Conservation (phyloP, 2,113 vertebrate genomes). For the Rhodinocichla rosea region DNA sequence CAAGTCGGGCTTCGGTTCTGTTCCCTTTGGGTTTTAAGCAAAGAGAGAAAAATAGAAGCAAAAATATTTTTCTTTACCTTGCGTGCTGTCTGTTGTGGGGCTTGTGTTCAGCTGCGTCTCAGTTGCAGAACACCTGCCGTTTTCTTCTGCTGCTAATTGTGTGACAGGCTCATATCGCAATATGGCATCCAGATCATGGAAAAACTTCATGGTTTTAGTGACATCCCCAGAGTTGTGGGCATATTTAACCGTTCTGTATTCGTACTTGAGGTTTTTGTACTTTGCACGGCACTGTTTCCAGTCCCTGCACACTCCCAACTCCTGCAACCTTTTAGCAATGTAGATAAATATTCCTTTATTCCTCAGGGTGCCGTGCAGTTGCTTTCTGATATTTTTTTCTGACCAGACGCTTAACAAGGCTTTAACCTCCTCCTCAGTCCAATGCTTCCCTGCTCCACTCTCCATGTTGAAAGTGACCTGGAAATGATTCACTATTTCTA, state of each 20-base stretch:
- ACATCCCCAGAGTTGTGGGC: conserved; percentile 69
- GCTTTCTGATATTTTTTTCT: conserved; percentile 79
- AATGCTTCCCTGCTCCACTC: conserved; percentile 80
- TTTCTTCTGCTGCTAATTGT: conserved; percentile 67
- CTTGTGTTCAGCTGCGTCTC: conserved; percentile 52
- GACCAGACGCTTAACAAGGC: conserved; percentile 87
- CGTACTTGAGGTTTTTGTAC: conserved; percentile 87
- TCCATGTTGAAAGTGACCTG: conserved; percentile 93
- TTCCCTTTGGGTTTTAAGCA: not conserved
- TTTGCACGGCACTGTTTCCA: conserved; percentile 89
- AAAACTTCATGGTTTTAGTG: conserved; percentile 78
- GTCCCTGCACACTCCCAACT: conserved; percentile 82
- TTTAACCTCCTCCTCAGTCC: conserved; percentile 83
- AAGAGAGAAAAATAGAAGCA: conserved; percentile 41
- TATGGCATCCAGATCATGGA: conserved; percentile 74
- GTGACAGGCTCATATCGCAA: conserved; percentile 64
- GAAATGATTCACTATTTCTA: conserved; percentile 88
- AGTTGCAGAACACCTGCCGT: conserved; percentile 60
- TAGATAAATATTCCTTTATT: conserved; percentile 88
- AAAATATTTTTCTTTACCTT: conserved; percentile 64
- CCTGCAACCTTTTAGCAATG: conserved; percentile 86
- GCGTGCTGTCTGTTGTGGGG: conserved; percentile 39
- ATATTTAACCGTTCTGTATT: conserved; percentile 79
- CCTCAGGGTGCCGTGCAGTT: conserved; percentile 78
- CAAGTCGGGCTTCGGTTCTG: not conserved